Evolutionary conservation across 2,113 vertebrate genomes (phyloP), one percentile per base, ranked within the genome.

Genomic region (Spea multiplicata): DNA sequence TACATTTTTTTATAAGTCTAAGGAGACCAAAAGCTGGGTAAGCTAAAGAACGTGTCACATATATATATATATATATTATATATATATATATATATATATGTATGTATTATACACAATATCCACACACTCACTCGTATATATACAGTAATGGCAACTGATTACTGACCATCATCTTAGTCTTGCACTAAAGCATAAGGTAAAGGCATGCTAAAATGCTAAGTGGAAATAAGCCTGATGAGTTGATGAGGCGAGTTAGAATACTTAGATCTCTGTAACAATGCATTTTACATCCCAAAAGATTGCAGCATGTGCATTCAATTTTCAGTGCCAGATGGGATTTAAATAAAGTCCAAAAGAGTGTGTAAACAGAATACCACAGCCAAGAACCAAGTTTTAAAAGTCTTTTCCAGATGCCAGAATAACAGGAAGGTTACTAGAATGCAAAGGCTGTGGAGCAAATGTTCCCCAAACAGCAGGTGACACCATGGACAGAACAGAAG

Each of bases 361-460:
- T 5, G 45, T 66, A 82, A 80, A 85, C 59, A 64, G 0, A 67
- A 83, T 4, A 61, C 9, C 76, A 80, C 81, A 71, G 73, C 53
- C 73, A 84, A 82, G 66, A 9, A 59, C 75, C 13, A 30, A 50
- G 8, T 2, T 59, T 64, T 30, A 47, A 66, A 59, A 84, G 81
- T 1, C 75, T 70, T 76, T 84, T 84, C 61, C 82, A 83, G 78
- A 71, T 82, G 46, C 44, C 80, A 78, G 30, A 44, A 75, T 81
- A 81, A 65, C 73, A 79, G 62, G 3, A 79, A 76, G 86, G 80
- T 66, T 82, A 81, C 76, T 7, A 17, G n/a, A 82, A 83, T 66
- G 65, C 30, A 74, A 66, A 82, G 80, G 5, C 45, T 48, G 17
- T 4, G 8, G 64, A 67, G 80, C 85, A 82, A 50, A 52, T 67